Base-by-base conservation (phyloP, 2,113 vertebrate species). In the Pardalotus punctatus region DNA sequence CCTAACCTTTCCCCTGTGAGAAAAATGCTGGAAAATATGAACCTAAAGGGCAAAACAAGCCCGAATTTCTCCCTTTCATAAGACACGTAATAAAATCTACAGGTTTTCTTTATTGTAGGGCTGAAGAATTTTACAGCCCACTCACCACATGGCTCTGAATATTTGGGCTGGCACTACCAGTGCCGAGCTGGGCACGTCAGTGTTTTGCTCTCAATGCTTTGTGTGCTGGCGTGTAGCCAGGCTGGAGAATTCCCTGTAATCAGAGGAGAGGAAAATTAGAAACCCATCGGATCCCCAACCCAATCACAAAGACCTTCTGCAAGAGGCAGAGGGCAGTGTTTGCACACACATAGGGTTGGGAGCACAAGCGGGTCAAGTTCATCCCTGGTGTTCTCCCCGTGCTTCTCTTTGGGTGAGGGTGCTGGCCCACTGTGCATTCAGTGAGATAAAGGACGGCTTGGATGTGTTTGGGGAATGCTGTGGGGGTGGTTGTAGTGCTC, bases 261-360 rank as follows among this genome's bases (percentile, higher is more conserved):
- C 69, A 38, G 0, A 31, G 65, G 36, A 76, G 33, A 67, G 14
- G 54, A 54, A 90, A 92, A 90, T 29, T 72, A 45, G 82, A 18
- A 50, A 18, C 27, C 35, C 48, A 43, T 24, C 28, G 38, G 50
- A 45, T 81, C 11, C 38, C 76, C 31, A 58, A 5, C 9, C 5
- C 15, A 16, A 48, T 10, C 69, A 82, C 35, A 57, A 78, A 92
- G 36, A 67, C 76, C 36, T 86, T 81, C 64, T 88, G 57, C 62
- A 64, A 92, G 89, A 97, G 96, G 93, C 95, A 97, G 97, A 95
- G 96, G 97, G 97, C 97, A 95, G 93, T 96, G 80, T 97, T 96
- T 77, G 76, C 94, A 93, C 92, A 77, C 67, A 56, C 93, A 94
- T 86, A 10, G 31, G 33, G 56, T 56, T 9, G 22, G 5, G 8